Evolutionary conservation across 2,797 vertebrate species (phyloP), one percentile per base, ranked within the genome.

Genomic region (Microtus californicus): DNA sequence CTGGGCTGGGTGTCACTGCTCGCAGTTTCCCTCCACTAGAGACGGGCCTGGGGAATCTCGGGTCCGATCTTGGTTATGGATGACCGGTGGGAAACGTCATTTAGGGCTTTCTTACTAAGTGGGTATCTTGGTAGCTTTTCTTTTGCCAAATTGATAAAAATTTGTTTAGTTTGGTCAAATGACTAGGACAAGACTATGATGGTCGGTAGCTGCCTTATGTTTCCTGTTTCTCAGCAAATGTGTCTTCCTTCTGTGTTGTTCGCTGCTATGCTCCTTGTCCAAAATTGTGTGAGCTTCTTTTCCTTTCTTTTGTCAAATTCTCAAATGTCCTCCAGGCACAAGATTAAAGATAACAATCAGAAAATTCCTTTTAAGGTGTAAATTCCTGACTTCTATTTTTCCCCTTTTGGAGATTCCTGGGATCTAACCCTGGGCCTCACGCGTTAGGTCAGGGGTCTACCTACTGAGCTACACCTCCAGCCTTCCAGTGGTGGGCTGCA

Each of bases 271-370:
- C 61, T 78, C 69, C 65, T 81, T 92, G 25, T 80, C 59, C 56
- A 89, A 65, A 69, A 77, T 73, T 71, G 85, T 82, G 74, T 86
- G 43, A 48, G 1, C 54, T 14, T 81, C 29, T 37, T 95, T 96
- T 90, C 86, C 19, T 45, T 71, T n/a, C n/a, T 83, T 87, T 94
- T 51, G 87, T 79, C n/a, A 37, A 83, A 51, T 90, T 95, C 78
- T 94, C 85, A 88, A 43, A 85, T 81, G 43, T 25, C 14, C 6
- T 92, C 85, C 74, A 92, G 5, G 90, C 23, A 63, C 73, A 89
- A 91, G 37, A 67, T 86, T 76, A 45, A 82, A 90, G 78, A 65
- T 34, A 69, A 59, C 73, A 65, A 5, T 89, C 67, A 82, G 81
- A 78, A 83, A 88, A 67, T 40, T 87, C 19, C 31, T 27, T 31